Evolutionary conservation across 92 coral and sea anemone genomes (phyloP), one percentile per base, ranked within the genome.

Genomic region (Ricordea florida): DNA sequence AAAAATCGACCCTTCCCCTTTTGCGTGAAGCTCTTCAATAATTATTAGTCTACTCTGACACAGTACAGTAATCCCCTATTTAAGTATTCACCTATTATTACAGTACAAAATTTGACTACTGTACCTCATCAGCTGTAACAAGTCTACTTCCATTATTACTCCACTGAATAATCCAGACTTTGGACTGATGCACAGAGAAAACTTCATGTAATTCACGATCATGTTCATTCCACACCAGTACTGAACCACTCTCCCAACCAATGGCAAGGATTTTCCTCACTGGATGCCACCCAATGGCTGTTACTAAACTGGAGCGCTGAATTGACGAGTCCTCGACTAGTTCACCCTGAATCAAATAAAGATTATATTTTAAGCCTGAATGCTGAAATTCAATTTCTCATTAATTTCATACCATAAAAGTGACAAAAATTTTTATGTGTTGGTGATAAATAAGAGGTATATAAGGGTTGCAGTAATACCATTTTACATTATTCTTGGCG

Each of bases 191-290:
- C 33, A 82, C 78, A 25, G 94, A 80, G 38, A 70, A 60, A 38
- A 78, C 89, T 66, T 94, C 98, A 51, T 91, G 97, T 8, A 94
- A 67, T 43, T 91, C 98, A 57, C 50, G 97, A 49, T 94, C 98
- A 70, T 94, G 98, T 48, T 94, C 98, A 79, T 94, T 94, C 98
- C 98, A 94, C 11, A 89, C 61, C 37, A 94, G 51, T 13, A 94
- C 62, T 24, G 88, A 94, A 8, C 98, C 98, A 88, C 92, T 94
- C 66, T 89, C 88, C 98, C 98, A 94, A 26, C 97, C 97, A 49
- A 91, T 87, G 22, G 97, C 98, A 43, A 94, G 79, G 41, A 94
- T 89, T 60, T 94, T 94, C 59, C 97, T 83, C n/a, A 86, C 82
- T 24, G 98, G 98, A 37, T 94, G 98, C 98, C 98, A 94, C 45